Percentiles rank a stretch among this genome's conserved stretches.
Conservation (phyloP, 1,140 invertebrate genomes). For the Anastatus disparis region DNA sequence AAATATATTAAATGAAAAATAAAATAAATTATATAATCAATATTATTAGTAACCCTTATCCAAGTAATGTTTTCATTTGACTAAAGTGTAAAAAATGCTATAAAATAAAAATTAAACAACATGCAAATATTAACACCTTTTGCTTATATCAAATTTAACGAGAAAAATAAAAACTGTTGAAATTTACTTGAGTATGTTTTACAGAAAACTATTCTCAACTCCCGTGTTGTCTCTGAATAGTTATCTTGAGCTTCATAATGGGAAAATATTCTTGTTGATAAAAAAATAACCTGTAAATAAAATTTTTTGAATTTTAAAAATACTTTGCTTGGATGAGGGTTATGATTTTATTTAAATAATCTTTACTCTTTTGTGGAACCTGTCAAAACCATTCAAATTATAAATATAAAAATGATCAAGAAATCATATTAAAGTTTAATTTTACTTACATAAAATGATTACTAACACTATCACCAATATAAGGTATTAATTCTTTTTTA, state of each 20-base stretch:
- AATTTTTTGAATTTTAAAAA: constrained; percentile 17
- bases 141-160: no score
- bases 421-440: constrained; percentile 17
- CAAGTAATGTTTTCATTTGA: constrained; percentile 38
- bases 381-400: not conserved
- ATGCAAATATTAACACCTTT: not conserved
- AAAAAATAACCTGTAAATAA: constrained; percentile 26
- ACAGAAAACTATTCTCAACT: not conserved
- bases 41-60: constrained; percentile 50
- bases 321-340: constrained; percentile 31
- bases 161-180: no score
- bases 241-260: constrained; percentile 4
- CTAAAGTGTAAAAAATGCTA: constrained; percentile 27
- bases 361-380: no score
- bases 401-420: not conserved
- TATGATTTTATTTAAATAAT: not conserved
- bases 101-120: constrained; percentile 7
- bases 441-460: constrained; percentile 90
- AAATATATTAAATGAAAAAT: constrained; percentile 7
- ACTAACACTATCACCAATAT: constrained; percentile 80
- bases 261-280: not conserved
- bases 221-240: not conserved
- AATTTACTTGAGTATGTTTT: not conserved
- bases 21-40: constrained; percentile 10
- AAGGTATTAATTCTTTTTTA: constrained; percentile 80